Evolutionary conservation across 2,888 invertebrate genomes (phyloP), one percentile per base, ranked within the genome.

Genomic region (Melolontha melolontha): DNA sequence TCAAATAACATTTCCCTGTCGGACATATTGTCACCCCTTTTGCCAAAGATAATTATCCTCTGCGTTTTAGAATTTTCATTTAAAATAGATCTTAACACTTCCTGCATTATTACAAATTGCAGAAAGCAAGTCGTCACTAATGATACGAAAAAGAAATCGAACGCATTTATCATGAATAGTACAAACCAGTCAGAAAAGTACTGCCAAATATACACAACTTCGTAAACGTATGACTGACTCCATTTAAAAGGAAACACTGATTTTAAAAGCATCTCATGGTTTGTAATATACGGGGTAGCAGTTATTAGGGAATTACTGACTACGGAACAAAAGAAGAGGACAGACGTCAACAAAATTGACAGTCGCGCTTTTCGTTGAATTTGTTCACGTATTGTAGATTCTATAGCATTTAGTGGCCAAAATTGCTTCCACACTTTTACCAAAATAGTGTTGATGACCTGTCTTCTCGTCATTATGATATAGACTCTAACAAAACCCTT

Each of bases 201-300:
- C 55, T 75, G 73, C 57, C 69, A 49, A 8, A 70, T 39, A 29
- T 73, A 75, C 8, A 73, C 29, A 5, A 71, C 52, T 65, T 75
- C 75, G 42, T 73, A 75, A 2, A 68, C 10, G 6, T 68, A 71
- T 10, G 68, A 52, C 17, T 27, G 7, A 11, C 59, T 49, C 69
- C 69, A 71, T 14, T 68, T 40, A 41, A 73, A 73, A 1, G 73
- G 73, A 64, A 66, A 73, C 42, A 66, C 70, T 0, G 72, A 72
- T 40, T 63, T 51, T 8, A 73, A 71, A 11, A 69, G 40, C 51
- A 69, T 62, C 1, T 40, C 42, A 8, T 57, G 49, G 27, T 62
- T 52, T 22, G 40, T 50, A 27, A 69, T 40, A 16, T 47, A 66
- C 5, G 69, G 69, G 11, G 11, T 62, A 2, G 62, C 63, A n/a